Conservation (phyloP, 2,797 vertebrate genomes). For the Melanotaenia nigrans region DNA sequence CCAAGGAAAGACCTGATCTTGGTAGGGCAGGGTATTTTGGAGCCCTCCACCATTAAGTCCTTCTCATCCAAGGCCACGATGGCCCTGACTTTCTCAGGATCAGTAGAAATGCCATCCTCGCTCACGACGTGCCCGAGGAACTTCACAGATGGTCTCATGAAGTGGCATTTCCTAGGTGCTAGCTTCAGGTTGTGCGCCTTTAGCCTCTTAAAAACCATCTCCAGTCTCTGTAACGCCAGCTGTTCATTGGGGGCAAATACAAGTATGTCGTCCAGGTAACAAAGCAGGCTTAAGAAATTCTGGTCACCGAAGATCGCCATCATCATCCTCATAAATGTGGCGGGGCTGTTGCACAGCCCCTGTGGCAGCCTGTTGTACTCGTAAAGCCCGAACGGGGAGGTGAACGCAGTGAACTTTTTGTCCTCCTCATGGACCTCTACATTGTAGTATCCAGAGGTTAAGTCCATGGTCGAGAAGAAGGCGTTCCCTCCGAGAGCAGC, state of each 20-base stretch:
- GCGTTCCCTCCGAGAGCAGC: too few species aligned
- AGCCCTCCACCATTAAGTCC: background rate
- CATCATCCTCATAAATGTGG: slow-evolving; percentile 1
- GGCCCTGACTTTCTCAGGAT: too few species aligned
- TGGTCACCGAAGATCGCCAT: background rate
- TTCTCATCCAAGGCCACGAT: too few species aligned
- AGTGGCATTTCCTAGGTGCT: slow-evolving; percentile 1
- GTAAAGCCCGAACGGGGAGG: slow-evolving; percentile 1
- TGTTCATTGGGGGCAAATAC: slow-evolving; percentile 3
- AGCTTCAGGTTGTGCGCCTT: background rate
- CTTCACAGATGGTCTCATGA: background rate
- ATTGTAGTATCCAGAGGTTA: too few species aligned
- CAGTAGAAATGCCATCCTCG: too few species aligned
- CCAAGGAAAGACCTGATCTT: slow-evolving; percentile 22
- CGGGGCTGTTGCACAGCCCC: background rate
- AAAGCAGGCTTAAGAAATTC: too few species aligned
- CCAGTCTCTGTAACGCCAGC: background rate
- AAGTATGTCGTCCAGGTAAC: background rate
- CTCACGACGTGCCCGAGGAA: too few species aligned
- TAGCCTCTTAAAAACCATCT: background rate
- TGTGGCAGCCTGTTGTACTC: slow-evolving; percentile 1
- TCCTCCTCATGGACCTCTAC: background rate
- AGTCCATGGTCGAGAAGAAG: too few species aligned
- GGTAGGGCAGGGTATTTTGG: background rate
- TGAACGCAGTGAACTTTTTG: background rate